Percentiles rank a stretch among this genome's conserved stretches.
Evolutionary conservation across 2,888 invertebrate species (phyloP).

Genomic region (Eubasilissa splendida): DNA sequence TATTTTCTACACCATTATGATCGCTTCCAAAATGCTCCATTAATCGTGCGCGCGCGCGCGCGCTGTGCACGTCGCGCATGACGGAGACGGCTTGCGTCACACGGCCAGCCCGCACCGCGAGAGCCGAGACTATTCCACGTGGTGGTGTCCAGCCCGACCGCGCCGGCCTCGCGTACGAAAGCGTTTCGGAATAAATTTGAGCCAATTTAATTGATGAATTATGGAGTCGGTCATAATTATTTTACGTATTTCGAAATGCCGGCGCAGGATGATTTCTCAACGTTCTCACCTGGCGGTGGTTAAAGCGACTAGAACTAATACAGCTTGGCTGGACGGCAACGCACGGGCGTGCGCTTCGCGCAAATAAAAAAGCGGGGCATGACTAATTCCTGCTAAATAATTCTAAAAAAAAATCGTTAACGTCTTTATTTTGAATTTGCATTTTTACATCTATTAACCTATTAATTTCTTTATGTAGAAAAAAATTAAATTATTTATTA

Average conservation of each 20-base stretch:
- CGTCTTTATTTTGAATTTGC: too few relatives aligned
- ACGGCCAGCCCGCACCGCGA: background rate
- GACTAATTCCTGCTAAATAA: too few relatives aligned
- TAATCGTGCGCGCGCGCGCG: background rate
- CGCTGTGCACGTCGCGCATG: background rate
- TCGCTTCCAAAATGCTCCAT: slow-evolving; percentile 18
- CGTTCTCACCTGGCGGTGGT: too few relatives aligned
- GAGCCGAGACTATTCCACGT: slow-evolving; percentile 1
- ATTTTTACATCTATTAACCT: too few relatives aligned
- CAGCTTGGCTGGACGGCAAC: too few relatives aligned
- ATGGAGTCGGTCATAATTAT: slow-evolving; percentile 9
- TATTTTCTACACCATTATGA: background rate
- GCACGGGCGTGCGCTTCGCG: too few relatives aligned
- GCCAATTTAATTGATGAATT: slow-evolving; percentile 35
- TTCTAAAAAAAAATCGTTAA: too few relatives aligned
- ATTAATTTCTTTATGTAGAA: too few relatives aligned
- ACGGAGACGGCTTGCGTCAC: slow-evolving; percentile 15
- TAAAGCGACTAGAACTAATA: too few relatives aligned
- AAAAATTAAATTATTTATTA: too few relatives aligned
- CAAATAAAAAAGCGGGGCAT: too few relatives aligned
- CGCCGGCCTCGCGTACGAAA: slow-evolving; percentile 34
- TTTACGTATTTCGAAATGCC: slow-evolving; percentile 21
- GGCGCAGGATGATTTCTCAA: slow-evolving; percentile 21
- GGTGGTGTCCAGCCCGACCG: background rate
- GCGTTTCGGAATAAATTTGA: slow-evolving; percentile 30